Percentiles rank a stretch among this genome's conserved stretches.
These are phyloP conservation scores for Anodontia alba DNA, from an alignment of 2,888 invertebrate genomes.

Conservation along the genomic window DNA sequence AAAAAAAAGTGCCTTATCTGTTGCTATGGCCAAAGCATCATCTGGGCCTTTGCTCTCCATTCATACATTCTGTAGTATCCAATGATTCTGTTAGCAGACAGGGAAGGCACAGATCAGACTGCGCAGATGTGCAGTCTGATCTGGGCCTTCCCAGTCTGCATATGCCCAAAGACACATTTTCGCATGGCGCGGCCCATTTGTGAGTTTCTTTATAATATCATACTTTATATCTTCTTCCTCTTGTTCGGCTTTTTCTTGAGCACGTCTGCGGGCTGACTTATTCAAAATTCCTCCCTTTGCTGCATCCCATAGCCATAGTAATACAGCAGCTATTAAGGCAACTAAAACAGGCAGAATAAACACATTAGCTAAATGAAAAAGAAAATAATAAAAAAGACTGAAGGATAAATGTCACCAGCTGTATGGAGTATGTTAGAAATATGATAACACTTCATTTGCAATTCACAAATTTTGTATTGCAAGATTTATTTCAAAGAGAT, in stretches of 20 bases:
- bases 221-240: conserved; percentile 50
- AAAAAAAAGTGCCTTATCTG: no score
- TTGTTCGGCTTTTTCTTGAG: conserved; percentile 41
- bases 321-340: conserved; percentile 80
- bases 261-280: conserved; percentile 63
- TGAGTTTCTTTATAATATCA: neutral
- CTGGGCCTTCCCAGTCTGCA: neutral
- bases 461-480: no score
- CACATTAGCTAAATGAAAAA: neutral
- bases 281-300: conserved; percentile 74
- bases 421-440: no score
- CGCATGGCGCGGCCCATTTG: no score
- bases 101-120: neutral
- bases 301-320: conserved; percentile 83
- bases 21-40: neutral
- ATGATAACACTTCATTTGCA: no score
- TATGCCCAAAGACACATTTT: no score
- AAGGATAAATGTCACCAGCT: no score
- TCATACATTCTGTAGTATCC: neutral
- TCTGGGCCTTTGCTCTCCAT: neutral
- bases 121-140: neutral
- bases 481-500: no score
- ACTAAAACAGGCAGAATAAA: conserved; percentile 70
- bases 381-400: no score
- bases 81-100: neutral